Evolutionary conservation across 2,113 vertebrate genomes (phyloP), one percentile per base, ranked within the genome.

Genomic region (Malaclemys terrapin): DNA sequence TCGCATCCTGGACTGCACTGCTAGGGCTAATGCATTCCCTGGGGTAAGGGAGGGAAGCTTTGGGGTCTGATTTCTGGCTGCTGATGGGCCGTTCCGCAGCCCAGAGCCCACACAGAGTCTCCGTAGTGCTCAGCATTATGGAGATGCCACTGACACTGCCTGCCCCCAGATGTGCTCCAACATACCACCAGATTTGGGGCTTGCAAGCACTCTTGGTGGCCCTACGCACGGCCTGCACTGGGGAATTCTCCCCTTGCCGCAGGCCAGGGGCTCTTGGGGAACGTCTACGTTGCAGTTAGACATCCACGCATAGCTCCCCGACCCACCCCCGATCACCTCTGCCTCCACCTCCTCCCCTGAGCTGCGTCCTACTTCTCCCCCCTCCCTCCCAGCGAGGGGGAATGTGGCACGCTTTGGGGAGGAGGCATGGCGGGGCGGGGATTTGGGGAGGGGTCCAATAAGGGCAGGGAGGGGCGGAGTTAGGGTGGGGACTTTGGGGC

Each of bases 151-250:
- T 62, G 59, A 35, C 59, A 62, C 14, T 24, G 50, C 13, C 50
- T 50, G 2, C 3, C 1, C 8, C 19, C 56, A 82, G 75, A 81
- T 86, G 76, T 29, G 42, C 75, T 24, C 75, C 25, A 13, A 14
- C 25, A 29, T 12, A 22, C 25, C 42, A 29, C 1, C 25, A 79
- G 83, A 85, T n/a, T 0, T n/a, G 52, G 22, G 50, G 52, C 24
- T 57, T 12, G 52, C 83, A 38, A 72, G 65, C 19, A 10, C 5
- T n/a, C 65, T 38, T 19, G 35, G 16, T 72, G 4, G n/a, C 17
- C n/a, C n/a, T 35, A 38, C 22, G 65, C 19, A 5, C 19, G 10
- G 19, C 65, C 9, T 38, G 65, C 9, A 22, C 35, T 1, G 4
- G 65, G 19, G n/a, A 22, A 5, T 72, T 72, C 65, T 38, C 65